These are phyloP conservation scores for Cnemophilus loriae DNA, from an alignment of 2,113 vertebrate species.

Conservation along the genomic window DNA sequence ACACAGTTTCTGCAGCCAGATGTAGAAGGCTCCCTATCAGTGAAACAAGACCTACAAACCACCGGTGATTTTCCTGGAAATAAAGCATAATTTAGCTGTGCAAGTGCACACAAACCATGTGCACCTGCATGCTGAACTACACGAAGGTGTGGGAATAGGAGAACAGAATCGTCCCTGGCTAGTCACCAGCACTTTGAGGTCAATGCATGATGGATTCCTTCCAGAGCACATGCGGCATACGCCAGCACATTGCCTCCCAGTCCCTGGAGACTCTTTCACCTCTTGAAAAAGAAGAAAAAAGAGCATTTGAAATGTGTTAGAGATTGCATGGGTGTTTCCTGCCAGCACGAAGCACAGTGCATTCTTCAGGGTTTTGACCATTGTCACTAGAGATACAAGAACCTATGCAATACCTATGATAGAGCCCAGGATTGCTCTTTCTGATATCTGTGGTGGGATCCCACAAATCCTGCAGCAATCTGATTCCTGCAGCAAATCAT, in stretches of 20 bases:
- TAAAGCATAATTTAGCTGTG: background rate
- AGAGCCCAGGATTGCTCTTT: background rate
- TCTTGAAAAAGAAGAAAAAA: background rate
- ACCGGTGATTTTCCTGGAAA: background rate
- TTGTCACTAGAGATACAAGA: background rate
- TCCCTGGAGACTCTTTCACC: background rate
- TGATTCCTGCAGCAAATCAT: background rate
- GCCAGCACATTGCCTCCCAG: background rate
- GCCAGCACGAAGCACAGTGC: background rate
- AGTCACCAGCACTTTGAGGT: background rate
- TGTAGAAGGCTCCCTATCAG: background rate
- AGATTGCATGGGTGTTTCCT: background rate
- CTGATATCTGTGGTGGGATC: background rate
- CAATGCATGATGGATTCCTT: background rate
- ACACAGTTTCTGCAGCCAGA: background rate
- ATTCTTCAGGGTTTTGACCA: background rate
- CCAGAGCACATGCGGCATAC: background rate
- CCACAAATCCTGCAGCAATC: background rate
- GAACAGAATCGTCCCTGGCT: background rate
- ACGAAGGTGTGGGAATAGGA: background rate
- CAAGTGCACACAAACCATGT: background rate
- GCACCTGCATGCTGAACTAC: background rate
- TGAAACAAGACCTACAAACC: background rate
- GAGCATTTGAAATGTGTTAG: background rate
- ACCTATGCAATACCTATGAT: accelerated